Evolutionary conservation across 2,888 invertebrate species (phyloP).

Genomic region (Polylopha cassiicola): DNA sequence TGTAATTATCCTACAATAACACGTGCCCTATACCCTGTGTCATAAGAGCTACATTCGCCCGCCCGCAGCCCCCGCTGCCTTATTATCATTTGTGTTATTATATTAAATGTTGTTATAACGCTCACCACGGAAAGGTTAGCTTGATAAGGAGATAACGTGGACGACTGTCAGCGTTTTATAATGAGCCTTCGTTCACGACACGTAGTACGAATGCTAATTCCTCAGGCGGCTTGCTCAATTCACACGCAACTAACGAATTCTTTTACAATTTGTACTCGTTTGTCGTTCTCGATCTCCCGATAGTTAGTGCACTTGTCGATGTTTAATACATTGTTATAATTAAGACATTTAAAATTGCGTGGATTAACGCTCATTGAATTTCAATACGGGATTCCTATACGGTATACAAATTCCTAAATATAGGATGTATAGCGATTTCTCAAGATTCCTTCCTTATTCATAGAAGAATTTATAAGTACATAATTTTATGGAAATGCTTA

Average conservation of each 20-base stretch:
- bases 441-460: no score
- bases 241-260: slow-evolving; percentile 50
- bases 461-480: no score
- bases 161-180: slow-evolving; percentile 51
- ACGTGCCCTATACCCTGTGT: slow-evolving; percentile 4
- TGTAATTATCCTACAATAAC: slow-evolving; percentile 69
- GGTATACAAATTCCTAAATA: no score
- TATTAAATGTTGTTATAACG: slow-evolving; percentile 72
- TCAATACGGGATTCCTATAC: no score
- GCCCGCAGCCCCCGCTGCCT: slow-evolving; percentile 45
- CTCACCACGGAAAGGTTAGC: slow-evolving; percentile 64
- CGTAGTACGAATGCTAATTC: slow-evolving; percentile 52
- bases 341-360: slow-evolving; percentile 6
- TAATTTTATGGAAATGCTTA: no score
- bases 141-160: slow-evolving; percentile 63
- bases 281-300: slow-evolving; percentile 50
- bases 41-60: slow-evolving; percentile 7
- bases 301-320: slow-evolving; percentile 32
- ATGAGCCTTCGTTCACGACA: slow-evolving; percentile 46
- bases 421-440: no score
- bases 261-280: slow-evolving; percentile 65
- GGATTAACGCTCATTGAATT: no score
- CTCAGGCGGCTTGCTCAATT: slow-evolving; percentile 47
- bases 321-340: slow-evolving; percentile 7
- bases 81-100: slow-evolving; percentile 73